Evolutionary conservation across 2,113 vertebrate genomes (phyloP).

Genomic region (Marcusenius ussheri): DNA sequence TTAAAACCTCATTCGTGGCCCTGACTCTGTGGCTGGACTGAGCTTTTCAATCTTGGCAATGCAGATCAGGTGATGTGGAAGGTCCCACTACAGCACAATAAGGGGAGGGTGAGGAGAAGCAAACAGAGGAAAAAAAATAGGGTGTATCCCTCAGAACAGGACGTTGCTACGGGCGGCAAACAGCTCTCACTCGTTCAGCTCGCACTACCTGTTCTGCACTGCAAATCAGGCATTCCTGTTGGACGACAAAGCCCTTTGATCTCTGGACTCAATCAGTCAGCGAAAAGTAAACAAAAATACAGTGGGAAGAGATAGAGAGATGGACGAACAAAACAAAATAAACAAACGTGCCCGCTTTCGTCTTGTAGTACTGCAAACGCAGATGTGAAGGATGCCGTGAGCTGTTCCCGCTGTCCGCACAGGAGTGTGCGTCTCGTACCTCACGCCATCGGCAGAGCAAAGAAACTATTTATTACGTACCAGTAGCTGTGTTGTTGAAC

Average conservation of each 20-base stretch:
- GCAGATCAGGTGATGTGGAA: background rate
- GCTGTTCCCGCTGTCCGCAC: background rate
- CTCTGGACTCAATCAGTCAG: background rate
- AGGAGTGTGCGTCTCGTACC: background rate
- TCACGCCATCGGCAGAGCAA: background rate
- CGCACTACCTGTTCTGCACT: slow-evolving; percentile 30
- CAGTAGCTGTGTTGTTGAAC: background rate
- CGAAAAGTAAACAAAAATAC: slow-evolving; percentile 7
- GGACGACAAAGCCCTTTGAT: slow-evolving; percentile 14
- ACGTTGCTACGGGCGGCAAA: background rate
- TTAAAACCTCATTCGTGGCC: background rate
- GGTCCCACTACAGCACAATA: background rate
- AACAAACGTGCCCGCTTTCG: background rate
- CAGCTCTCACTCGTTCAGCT: background rate
- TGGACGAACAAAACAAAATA: background rate
- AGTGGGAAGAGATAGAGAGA: background rate
- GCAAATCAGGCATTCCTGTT: slow-evolving; percentile 13
- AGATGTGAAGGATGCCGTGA: slow-evolving; percentile 5
- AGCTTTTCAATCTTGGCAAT: background rate
- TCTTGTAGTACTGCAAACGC: background rate
- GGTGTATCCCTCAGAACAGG: background rate
- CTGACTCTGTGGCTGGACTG: background rate
- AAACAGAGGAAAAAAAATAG: background rate
- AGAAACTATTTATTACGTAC: background rate
- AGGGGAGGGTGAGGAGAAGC: background rate